Conservation (phyloP, 2,797 vertebrate species). For the Otolemur crassicaudatus region DNA sequence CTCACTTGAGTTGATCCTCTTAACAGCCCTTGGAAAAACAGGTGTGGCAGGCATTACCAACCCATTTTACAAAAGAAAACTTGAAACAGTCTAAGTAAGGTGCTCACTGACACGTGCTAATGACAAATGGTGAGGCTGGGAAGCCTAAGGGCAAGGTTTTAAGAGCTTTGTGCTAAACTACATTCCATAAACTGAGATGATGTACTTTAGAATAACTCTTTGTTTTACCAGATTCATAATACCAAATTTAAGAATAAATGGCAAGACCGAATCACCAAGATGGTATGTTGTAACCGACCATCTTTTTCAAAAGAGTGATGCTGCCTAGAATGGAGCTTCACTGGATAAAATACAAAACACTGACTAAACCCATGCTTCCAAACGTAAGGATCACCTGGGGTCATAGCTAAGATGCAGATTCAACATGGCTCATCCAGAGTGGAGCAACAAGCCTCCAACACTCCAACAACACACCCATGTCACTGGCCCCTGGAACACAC, state of each 20-base stretch:
- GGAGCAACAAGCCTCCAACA: no score
- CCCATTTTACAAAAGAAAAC: not conserved
- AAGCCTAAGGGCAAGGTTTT: not conserved
- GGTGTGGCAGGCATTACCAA: not conserved
- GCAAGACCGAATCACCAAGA: not conserved
- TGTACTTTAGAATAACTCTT: not conserved
- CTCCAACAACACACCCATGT: not conserved
- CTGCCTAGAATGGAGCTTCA: not conserved
- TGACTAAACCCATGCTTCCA: not conserved
- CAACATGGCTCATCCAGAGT: not conserved
- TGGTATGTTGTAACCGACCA: not conserved
- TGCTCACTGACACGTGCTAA: not conserved
- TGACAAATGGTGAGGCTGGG: not conserved
- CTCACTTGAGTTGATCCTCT: constrained; percentile 1
- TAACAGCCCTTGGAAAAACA: constrained; percentile 13
- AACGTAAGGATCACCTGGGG: not conserved
- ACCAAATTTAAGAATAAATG: not conserved
- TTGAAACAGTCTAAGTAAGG: not conserved
- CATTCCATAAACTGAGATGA: not conserved
- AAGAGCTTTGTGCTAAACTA: not conserved
- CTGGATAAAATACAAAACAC: not conserved
- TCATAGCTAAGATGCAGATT: not conserved
- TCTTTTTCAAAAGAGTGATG: not conserved
- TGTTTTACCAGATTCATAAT: not conserved
- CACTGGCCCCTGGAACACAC: not conserved